Conservation (phyloP, 2,113 vertebrate genomes). For the Paratilapia polleni region DNA sequence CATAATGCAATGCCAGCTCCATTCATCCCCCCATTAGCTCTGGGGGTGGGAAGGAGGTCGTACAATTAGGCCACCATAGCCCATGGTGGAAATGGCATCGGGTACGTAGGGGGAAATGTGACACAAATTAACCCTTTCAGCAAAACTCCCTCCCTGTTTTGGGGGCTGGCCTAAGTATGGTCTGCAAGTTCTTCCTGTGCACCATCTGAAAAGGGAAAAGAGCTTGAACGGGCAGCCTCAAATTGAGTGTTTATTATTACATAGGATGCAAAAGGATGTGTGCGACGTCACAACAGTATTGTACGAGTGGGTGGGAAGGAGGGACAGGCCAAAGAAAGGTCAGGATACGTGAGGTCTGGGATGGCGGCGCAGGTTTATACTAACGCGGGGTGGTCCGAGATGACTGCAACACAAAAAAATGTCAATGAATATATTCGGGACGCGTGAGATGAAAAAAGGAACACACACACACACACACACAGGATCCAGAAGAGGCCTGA, state of each 20-base stretch:
- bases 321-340: constrained; percentile 32
- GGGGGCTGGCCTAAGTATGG: not conserved
- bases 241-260: constrained; percentile 39
- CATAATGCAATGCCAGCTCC: constrained; percentile 26
- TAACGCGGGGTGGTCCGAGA: constrained; percentile 76
- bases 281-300: constrained; percentile 21
- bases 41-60: not conserved
- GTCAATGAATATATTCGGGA: constrained; percentile 68
- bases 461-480: constrained; percentile 34
- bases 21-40: constrained; percentile 28
- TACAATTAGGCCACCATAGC: constrained; percentile 62
- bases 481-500: constrained; percentile 27
- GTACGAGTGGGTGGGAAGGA: not conserved
- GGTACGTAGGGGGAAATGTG: constrained; percentile 42
- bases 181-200: constrained; percentile 29
- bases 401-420: constrained; percentile 77
- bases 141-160: not conserved
- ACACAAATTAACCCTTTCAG: constrained; percentile 60
- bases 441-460: constrained; percentile 22
- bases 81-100: constrained; percentile 58
- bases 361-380: constrained; percentile 68
- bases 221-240: constrained; percentile 12
- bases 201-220: constrained; percentile 12
- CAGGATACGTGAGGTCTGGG: constrained; percentile 48
- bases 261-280: constrained; percentile 34